phyloP scores from a whole-genome alignment of 2,888 invertebrate genomes.

The Steinernema scapterisci region DNA sequence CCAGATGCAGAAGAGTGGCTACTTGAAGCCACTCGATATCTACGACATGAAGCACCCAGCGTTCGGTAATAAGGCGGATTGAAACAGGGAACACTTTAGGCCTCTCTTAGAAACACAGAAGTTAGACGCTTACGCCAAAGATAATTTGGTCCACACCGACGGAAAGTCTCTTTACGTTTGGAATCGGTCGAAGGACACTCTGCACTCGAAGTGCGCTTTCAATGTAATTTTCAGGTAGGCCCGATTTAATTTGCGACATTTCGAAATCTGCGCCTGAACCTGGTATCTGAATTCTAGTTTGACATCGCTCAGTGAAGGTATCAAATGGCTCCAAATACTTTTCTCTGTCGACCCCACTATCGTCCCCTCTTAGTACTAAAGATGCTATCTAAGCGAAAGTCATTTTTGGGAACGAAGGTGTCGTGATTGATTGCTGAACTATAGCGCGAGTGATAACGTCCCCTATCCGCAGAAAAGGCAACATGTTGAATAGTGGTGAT shows the following conservation, averaged over 20 bases:
- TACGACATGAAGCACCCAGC: slow-evolving; percentile 17
- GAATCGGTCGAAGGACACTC: background rate
- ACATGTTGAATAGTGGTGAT: background rate
- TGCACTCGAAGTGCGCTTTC: slow-evolving; percentile 17
- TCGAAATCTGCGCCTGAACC: too few relatives aligned
- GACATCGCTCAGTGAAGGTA: too few relatives aligned
- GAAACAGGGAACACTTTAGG: background rate
- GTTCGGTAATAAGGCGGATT: too few relatives aligned
- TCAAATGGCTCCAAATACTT: too few relatives aligned
- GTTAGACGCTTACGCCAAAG: slow-evolving; percentile 14
- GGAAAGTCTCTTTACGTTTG: slow-evolving; percentile 10
- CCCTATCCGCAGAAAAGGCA: background rate
- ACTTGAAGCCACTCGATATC: slow-evolving; percentile 25
- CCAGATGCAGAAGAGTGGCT: slow-evolving; percentile 18
- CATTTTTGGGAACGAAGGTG: background rate
- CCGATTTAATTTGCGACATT: too few relatives aligned
- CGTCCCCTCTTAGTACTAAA: too few relatives aligned
- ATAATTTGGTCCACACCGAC: background rate
- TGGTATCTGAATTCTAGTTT: too few relatives aligned
- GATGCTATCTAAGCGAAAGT: too few relatives aligned
- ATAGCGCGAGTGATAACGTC: background rate
- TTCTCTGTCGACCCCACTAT: too few relatives aligned
- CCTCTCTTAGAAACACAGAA: background rate
- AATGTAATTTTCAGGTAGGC: slow-evolving; percentile 8
- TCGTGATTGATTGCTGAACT: background rate